phyloP scores from a whole-genome alignment of 2,113 vertebrate genomes.

The Neopipo cinnamomea region DNA sequence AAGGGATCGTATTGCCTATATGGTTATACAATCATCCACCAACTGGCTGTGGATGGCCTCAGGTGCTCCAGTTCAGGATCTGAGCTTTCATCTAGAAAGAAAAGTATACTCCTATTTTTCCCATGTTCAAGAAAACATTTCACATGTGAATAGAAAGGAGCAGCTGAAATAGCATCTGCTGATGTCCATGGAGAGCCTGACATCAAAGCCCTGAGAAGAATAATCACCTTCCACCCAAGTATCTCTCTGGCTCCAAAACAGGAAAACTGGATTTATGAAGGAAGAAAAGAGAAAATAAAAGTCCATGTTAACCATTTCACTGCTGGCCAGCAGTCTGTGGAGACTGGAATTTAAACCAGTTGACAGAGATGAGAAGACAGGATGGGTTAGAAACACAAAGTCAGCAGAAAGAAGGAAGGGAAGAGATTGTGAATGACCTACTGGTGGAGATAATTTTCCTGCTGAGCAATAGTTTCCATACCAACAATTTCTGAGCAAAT shows the following conservation, averaged over 20 bases:
- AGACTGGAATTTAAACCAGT: not conserved
- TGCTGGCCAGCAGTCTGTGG: not conserved
- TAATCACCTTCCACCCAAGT: not conserved
- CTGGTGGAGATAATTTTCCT: not conserved
- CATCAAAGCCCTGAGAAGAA: not conserved
- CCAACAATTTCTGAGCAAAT: not conserved
- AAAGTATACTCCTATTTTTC: not conserved
- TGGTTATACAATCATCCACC: not conserved
- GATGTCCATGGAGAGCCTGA: not conserved
- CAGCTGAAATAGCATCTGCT: not conserved
- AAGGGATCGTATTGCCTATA: not conserved
- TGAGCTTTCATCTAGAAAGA: not conserved
- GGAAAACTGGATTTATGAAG: not conserved
- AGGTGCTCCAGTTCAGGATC: not conserved
- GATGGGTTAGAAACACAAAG: not conserved
- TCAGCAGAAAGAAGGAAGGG: not conserved
- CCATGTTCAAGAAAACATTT: not conserved
- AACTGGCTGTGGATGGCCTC: not conserved
- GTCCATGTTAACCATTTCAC: not conserved
- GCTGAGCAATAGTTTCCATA: constrained; percentile 11
- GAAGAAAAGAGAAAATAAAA: not conserved
- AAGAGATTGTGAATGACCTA: not conserved
- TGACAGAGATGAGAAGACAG: not conserved
- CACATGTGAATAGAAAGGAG: not conserved
- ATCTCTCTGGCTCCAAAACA: not conserved